These are phyloP conservation scores for Oscheius sp. DNA, from an alignment of 2,888 invertebrate genomes.

Conservation along the genomic window DNA sequence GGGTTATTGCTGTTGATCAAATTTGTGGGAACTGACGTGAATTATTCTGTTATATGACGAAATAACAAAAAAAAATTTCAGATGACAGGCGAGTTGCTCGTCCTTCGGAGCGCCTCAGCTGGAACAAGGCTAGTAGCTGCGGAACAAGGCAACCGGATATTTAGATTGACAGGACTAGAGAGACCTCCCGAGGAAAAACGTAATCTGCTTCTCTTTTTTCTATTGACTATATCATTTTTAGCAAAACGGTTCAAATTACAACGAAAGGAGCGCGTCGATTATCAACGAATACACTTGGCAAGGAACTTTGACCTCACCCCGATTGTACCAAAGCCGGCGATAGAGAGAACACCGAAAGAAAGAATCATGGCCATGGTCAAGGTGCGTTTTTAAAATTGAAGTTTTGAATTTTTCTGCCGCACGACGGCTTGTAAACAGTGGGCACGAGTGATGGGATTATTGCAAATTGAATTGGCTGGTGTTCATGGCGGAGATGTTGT, in stretches of 20 bases:
- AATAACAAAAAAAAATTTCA: background rate
- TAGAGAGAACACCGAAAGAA: constrained; percentile 2
- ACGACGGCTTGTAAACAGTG: too few species aligned
- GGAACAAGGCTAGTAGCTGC: background rate
- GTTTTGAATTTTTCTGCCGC: too few species aligned
- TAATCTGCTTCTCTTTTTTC: background rate
- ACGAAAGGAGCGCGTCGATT: too few species aligned
- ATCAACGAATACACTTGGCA: too few species aligned
- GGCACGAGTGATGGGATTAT: too few species aligned
- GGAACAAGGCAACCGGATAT: background rate
- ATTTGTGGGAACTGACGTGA: too few species aligned
- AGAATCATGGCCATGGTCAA: background rate
- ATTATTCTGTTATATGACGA: too few species aligned
- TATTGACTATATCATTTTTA: background rate
- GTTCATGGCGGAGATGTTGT: too few species aligned
- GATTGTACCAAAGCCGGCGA: background rate
- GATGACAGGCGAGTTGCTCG: constrained; percentile 1
- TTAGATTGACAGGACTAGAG: background rate
- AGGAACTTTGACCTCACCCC: background rate
- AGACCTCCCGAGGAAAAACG: constrained; percentile 10
- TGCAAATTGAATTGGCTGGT: too few species aligned
- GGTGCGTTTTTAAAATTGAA: too few species aligned
- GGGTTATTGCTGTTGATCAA: too few species aligned
- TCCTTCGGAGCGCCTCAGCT: background rate
- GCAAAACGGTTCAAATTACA: background rate